These are phyloP conservation scores for Panurus biarmicus DNA, from an alignment of 2,113 vertebrate genomes.

Conservation along the genomic window DNA sequence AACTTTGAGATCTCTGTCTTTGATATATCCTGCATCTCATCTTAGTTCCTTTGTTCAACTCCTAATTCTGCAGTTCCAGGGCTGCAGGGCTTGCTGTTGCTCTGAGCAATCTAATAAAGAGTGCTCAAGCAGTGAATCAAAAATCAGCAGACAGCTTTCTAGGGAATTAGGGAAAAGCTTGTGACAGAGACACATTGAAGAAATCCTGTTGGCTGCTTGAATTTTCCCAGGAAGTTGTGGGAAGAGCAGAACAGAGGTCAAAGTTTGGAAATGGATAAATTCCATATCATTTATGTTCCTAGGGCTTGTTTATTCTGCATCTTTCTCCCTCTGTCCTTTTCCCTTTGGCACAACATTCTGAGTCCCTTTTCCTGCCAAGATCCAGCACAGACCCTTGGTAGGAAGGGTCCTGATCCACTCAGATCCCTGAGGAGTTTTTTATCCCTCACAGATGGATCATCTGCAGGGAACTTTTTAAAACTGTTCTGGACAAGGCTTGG, in stretches of 20 bases:
- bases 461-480: neutral
- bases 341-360: neutral
- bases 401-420: neutral
- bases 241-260: neutral
- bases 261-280: neutral
- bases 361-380: neutral
- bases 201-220: neutral
- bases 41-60: neutral
- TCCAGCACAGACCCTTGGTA: neutral
- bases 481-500: neutral
- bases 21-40: neutral
- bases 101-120: neutral
- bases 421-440: neutral
- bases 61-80: neutral
- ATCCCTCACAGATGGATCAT: neutral
- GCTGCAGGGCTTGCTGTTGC: neutral
- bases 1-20: neutral
- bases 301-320: neutral
- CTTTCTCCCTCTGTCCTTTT: neutral
- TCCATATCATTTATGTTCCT: neutral
- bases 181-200: neutral
- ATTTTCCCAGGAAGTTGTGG: neutral
- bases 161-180: neutral
- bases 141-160: neutral
- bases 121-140: neutral